phyloP scores from a whole-genome alignment of 2,113 vertebrate genomes.

The Xenopus laevis region DNA sequence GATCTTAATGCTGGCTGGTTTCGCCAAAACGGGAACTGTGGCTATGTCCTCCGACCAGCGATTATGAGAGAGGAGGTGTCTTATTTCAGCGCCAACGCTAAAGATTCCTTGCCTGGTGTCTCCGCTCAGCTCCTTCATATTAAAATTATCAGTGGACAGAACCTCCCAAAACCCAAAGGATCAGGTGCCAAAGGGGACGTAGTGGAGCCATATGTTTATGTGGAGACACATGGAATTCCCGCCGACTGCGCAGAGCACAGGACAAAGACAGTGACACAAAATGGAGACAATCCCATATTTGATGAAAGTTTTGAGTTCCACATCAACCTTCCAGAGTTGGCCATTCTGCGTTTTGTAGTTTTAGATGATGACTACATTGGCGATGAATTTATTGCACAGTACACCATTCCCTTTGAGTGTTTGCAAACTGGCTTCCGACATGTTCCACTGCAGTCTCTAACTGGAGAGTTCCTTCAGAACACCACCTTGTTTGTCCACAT shows the following conservation, averaged over 20 bases:
- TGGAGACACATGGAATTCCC: constrained; percentile 86
- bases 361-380: constrained; percentile 89
- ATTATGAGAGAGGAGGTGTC: constrained; percentile 92
- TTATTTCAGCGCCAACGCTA: constrained; percentile 88
- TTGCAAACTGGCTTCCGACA: constrained; percentile 87
- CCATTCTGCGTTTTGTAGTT: constrained; percentile 82
- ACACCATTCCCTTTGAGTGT: constrained; percentile 90
- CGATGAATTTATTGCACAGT: constrained; percentile 90
- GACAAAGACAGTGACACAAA: constrained; percentile 86
- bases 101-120: constrained; percentile 83
- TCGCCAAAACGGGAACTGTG: constrained; percentile 85
- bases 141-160: constrained; percentile 88
- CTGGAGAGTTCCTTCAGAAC: constrained; percentile 80
- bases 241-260: constrained; percentile 85
- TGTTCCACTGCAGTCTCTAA: constrained; percentile 80
- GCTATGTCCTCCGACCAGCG: constrained; percentile 83
- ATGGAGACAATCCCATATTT: constrained; percentile 85
- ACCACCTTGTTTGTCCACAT: constrained; percentile 84
- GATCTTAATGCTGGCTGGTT: constrained; percentile 89
- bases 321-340: constrained; percentile 85
- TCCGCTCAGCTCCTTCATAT: constrained; percentile 87
- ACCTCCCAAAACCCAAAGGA: constrained; percentile 85
- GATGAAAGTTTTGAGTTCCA: constrained; percentile 92
- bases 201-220: constrained; percentile 86
- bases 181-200: constrained; percentile 88